Evolutionary conservation across 1,140 invertebrate species (phyloP).

Genomic region (Pseudomyrmex flavicornis): DNA sequence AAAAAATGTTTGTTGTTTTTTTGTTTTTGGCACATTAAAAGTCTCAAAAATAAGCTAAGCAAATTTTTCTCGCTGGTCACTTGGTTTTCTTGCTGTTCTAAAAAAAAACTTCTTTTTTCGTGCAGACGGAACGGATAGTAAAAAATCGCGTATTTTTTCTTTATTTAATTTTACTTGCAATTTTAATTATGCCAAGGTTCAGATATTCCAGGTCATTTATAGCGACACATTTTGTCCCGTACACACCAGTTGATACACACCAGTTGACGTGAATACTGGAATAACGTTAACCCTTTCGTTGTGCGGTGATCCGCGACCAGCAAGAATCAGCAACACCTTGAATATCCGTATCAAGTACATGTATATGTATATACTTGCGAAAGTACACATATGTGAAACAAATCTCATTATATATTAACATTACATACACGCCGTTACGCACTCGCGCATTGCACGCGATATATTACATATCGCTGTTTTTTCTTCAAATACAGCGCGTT

Average conservation of each 20-base stretch:
- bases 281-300: slow-evolving; percentile 24
- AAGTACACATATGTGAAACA: background rate
- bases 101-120: no score
- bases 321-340: background rate
- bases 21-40: no score
- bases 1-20: no score
- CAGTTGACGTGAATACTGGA: background rate
- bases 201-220: background rate
- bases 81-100: no score
- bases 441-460: background rate
- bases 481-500: background rate
- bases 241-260: background rate
- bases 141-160: no score
- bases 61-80: no score
- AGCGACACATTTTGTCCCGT: background rate
- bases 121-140: no score
- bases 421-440: background rate
- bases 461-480: background rate
- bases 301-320: slow-evolving; percentile 22
- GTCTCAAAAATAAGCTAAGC: no score
- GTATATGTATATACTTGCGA: background rate
- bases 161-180: no score
- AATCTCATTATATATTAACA: slow-evolving; percentile 8
- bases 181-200: background rate
- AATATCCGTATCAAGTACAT: background rate